These are phyloP conservation scores for Tetragonula carbonaria DNA, from an alignment of 2,888 invertebrate genomes.

Conservation along the genomic window DNA sequence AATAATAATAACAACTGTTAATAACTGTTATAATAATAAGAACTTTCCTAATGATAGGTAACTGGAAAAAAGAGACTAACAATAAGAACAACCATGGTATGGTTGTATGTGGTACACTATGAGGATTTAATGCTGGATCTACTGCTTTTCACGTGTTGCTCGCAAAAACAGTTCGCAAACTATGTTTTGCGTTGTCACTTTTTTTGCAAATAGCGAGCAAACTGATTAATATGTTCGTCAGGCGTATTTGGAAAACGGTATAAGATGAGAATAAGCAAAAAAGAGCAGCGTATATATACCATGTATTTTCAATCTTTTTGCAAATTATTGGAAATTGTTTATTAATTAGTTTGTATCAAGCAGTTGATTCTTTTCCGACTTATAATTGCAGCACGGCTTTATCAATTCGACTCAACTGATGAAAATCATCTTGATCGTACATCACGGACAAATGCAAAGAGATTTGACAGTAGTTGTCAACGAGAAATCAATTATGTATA, in stretches of 20 bases:
- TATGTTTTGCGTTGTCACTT: no score
- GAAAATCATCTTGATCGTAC: conserved; percentile 12
- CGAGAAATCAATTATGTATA: no score
- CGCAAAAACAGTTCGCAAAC: no score
- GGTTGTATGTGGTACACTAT: no score
- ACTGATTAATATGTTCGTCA: no score
- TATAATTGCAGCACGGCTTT: conserved; percentile 43
- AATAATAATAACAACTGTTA: neutral
- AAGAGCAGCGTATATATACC: neutral
- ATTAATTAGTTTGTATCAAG: neutral
- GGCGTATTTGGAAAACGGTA: neutral
- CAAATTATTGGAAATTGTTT: neutral
- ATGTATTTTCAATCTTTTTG: neutral
- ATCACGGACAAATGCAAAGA: neutral
- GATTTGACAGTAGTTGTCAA: neutral
- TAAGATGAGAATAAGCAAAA: neutral
- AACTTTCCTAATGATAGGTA: no score
- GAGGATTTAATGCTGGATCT: no score
- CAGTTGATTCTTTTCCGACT: conserved; percentile 8
- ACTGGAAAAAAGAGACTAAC: no score
- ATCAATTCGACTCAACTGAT: conserved; percentile 51
- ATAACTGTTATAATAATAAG: no score
- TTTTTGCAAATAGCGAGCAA: neutral
- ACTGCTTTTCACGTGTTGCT: no score
- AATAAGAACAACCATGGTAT: no score